Conservation (phyloP, 2,797 vertebrate genomes). For the Syndactyla subalaris region DNA sequence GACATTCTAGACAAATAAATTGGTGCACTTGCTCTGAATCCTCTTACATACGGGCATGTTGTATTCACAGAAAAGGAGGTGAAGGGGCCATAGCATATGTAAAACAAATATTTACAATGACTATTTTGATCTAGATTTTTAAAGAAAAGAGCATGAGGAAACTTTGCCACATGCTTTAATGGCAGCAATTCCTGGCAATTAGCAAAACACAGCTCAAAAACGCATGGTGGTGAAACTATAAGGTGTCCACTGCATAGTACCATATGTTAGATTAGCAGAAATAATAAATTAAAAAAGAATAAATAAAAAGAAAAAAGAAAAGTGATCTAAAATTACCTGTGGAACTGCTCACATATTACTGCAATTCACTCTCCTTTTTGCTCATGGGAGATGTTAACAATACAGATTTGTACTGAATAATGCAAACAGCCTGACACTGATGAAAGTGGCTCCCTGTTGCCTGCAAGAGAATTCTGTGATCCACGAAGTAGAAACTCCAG, state of each 20-base stretch:
- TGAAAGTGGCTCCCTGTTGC: neutral
- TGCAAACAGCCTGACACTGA: neutral
- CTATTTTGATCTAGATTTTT: neutral
- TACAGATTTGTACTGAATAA: neutral
- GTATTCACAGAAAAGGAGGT: neutral
- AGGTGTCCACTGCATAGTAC: neutral
- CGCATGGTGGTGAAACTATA: neutral
- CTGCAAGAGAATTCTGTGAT: neutral
- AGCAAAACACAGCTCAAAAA: neutral
- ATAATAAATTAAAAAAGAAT: neutral
- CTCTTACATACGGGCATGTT: neutral
- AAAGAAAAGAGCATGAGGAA: neutral
- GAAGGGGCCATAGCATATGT: neutral
- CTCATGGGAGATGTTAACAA: neutral
- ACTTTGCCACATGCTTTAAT: neutral
- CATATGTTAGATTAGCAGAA: neutral
- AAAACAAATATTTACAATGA: neutral
- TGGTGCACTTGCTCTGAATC: neutral
- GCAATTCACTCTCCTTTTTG: neutral
- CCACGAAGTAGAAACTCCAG: neutral
- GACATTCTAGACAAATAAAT: neutral
- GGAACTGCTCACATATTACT: neutral
- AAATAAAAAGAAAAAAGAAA: neutral
- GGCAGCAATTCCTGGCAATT: neutral
- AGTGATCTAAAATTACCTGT: neutral